Conservation (phyloP, 1,140 invertebrate genomes). For the Euglossa dilemma region DNA sequence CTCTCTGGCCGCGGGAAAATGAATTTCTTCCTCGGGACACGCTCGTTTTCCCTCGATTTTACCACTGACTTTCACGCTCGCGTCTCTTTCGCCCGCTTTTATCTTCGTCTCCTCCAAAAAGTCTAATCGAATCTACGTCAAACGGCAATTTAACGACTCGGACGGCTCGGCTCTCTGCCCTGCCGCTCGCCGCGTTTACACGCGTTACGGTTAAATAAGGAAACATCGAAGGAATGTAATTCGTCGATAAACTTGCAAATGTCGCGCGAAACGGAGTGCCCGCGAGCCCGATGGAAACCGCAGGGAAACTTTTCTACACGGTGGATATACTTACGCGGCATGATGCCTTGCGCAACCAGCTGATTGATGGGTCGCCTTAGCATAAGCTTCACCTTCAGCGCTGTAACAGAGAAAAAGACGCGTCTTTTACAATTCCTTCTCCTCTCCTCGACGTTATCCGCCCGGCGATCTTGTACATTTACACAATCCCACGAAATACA, state of each 20-base stretch:
- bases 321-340: constrained; percentile 94
- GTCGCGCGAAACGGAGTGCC: neutral
- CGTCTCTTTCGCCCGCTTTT: neutral
- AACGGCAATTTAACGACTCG: neutral
- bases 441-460: neutral
- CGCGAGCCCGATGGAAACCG: neutral
- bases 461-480: neutral
- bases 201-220: no score
- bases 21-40: constrained; percentile 15
- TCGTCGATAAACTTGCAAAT: neutral
- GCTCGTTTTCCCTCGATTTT: neutral
- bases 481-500: neutral
- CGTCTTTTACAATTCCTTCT: constrained; percentile 14
- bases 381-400: constrained; percentile 98
- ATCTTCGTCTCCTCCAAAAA: neutral
- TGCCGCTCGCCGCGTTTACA: no score
- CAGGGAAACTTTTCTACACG: neutral
- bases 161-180: no score
- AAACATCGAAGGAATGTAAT: neutral
- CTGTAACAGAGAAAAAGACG: constrained; percentile 86
- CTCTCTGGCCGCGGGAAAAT: neutral
- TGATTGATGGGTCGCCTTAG: constrained; percentile 96
- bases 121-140: constrained; percentile 26
- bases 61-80: neutral
- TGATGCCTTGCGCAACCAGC: constrained; percentile 97